Evolutionary conservation across 2,888 invertebrate genomes (phyloP), one percentile per base, ranked within the genome.

Genomic region (Drosophila maculinotata): DNA sequence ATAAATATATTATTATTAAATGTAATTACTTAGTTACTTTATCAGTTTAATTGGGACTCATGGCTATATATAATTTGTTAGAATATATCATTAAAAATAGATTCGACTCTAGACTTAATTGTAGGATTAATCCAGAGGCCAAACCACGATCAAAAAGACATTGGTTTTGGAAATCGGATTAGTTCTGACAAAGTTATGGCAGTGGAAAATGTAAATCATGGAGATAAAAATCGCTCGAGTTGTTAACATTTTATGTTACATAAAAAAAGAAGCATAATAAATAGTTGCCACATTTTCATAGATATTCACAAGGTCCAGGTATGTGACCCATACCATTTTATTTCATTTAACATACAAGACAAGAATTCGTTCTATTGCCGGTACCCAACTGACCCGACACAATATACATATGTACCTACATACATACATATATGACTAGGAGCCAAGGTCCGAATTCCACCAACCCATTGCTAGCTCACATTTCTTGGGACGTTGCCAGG

Each of bases 231-330:
- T 26, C 5, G 25, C 41, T 14, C 25, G 12, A 12, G 7, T 7
- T 15, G 4, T 15, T 8, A 3, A 9, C 3, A 7, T 10, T 15
- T 36, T 36, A 3, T 15, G n/a, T n/a, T 25, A 8, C n/a, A 14
- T 12, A 2, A 15, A n/a, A 26, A 15, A 26, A 38, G 12, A 39
- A 12, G 3, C 36, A 8, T 7, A 14, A 28, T 15, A 57, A 63
- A 71, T 74, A 63, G 42, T 69, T 73, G 63, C 47, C 44, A 63
- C 63, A 68, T 36, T 73, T 49, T 57, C 28, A 26, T 38, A 62
- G 68, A 28, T 44, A 67, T 67, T 51, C 35, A 36, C 44, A 33
- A 9, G 36, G 25, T 49, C 7, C 48, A 68, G 56, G 42, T 68
- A 70, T 70, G 68, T 56, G n/a, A 25, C 36, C 41, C 35, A 17